Evolutionary conservation across 1,140 invertebrate genomes (phyloP), one percentile per base, ranked within the genome.

Genomic region (Lamellibrachia luymesi): DNA sequence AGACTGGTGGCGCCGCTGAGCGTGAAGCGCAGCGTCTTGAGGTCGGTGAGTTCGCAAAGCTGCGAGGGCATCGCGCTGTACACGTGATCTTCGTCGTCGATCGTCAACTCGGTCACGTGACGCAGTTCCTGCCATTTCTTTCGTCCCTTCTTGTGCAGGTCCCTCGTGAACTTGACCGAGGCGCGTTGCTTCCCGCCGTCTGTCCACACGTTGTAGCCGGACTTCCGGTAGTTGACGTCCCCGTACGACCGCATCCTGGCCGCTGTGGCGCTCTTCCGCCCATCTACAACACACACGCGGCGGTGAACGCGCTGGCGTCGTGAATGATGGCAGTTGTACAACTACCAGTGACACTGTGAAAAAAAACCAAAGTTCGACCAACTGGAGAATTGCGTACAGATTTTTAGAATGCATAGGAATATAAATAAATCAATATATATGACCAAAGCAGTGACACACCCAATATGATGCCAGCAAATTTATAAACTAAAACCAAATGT

Each of bases 111-210:
- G 13, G 90, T 91, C 50, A 91, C 90, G 50, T 51, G 49, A 50
- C 50, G 38, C 90, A 91, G 90, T n/a, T 91, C 90, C 10, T 91
- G 90, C 90, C 90, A 91, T 38, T 91, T 91, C 90, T 91, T 91
- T 25, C 10, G 10, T 13, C 90, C 64, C 64, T 80, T 80, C 6
- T 80, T 10, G 13, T 80, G 64, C 64, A 80, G 64, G 13, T 80
- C 64, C 2, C 64, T 10, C 64, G 64, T 80, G 64, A 80, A 80
- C 64, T 80, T 80, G 6, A 80, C 64, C 64, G 64, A 80, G 8
- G 64, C 64, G 2, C 64, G 7, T 22, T 80, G 64, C 25, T 80
- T 80, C 13, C 64, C 64, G 13, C 64, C 17, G 8, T 80, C 64
- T 17, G 13, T 80, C 64, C 64, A 80, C 13, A 80, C 64, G 64